A percentile compares a stretch with the other conserved stretches of the same genome.
phyloP scores from a whole-genome alignment of 2,797 vertebrate species.

The Crax fasciolata region DNA sequence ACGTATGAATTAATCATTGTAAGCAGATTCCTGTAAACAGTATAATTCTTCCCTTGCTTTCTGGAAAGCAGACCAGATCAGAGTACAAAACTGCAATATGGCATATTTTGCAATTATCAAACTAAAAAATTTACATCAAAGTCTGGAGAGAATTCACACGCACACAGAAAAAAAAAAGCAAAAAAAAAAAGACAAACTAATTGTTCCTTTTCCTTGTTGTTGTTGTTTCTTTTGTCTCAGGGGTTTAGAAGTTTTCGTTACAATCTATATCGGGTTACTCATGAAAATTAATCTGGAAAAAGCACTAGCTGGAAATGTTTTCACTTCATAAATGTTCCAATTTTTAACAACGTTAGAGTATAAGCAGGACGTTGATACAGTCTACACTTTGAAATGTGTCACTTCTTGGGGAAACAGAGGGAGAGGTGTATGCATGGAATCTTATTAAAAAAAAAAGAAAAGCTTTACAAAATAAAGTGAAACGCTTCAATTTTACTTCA shows the following conservation, averaged over 20 bases:
- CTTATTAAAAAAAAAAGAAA: not conserved
- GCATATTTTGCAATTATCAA: not conserved
- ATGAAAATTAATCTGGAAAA: not conserved
- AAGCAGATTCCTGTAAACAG: slow-evolving; percentile 41
- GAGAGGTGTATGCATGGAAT: not conserved
- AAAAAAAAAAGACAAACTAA: not conserved
- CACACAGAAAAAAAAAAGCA: too few species aligned
- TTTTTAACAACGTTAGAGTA: not conserved
- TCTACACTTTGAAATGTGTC: not conserved
- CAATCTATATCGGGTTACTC: not conserved
- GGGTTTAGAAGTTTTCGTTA: not conserved
- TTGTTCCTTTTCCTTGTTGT: rapidly evolving
- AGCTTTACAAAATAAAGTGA: not conserved
- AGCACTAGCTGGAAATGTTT: not conserved
- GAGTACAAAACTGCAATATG: not conserved
- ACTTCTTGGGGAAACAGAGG: not conserved
- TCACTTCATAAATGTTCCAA: not conserved
- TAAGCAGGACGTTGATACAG: not conserved
- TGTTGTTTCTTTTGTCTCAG: not conserved
- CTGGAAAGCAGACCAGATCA: not conserved
- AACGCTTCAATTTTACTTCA: not conserved
- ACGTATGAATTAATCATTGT: slow-evolving; percentile 19
- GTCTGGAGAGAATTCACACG: not conserved
- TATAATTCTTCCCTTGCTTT: not conserved
- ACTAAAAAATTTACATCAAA: not conserved